Base-by-base conservation (phyloP, 2,888 invertebrate species). In the Habrosyne pyritoides region DNA sequence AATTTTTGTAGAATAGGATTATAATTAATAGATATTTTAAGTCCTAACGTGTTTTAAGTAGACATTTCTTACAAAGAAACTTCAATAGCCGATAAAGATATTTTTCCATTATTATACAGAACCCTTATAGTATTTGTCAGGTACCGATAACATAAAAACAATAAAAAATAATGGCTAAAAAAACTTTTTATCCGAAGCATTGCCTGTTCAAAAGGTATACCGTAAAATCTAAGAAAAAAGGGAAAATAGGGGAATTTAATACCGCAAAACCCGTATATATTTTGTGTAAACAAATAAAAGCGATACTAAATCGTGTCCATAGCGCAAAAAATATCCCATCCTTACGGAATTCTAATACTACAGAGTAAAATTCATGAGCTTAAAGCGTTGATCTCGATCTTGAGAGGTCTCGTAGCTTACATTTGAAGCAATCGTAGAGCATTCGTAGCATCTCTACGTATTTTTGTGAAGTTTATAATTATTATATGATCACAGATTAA, bases 261-360 rank as follows among this genome's bases (percentile, higher is more conserved):
- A 69, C 64, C 56, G 60, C 63, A 53, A 63, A 69, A 66, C 66
- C 71, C 67, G 62, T 71, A 75, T 72, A 76, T 72, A 75, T 77
- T 74, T 75, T 71, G 64, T 69, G 70, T 73, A 75, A 76, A 79
- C 76, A 79, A 81, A 81, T 79, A 78, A 82, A 79, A 71, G 60
- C 66, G 68, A 72, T 72, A 74, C 71, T 77, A 75, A 80, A 79
- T 78, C 74, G 71, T 72, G 76, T 71, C 67, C 69, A 70, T 67
- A 59, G 70, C 67, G 67, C 66, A 74, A 73, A 78, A 74, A 78
- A 75, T 73, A 68, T 69, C 57, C 67, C 55, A 60, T 64, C 69
- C 69, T 70, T 64, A 63, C 63, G 59, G 71, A 71, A 74, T 72
- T 64, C 66, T 69, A 72, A 72, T 69, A 64, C 53, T 53, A 42